These are phyloP conservation scores for Gila orcuttii DNA, from an alignment of 2,113 vertebrate species.

Conservation along the genomic window DNA sequence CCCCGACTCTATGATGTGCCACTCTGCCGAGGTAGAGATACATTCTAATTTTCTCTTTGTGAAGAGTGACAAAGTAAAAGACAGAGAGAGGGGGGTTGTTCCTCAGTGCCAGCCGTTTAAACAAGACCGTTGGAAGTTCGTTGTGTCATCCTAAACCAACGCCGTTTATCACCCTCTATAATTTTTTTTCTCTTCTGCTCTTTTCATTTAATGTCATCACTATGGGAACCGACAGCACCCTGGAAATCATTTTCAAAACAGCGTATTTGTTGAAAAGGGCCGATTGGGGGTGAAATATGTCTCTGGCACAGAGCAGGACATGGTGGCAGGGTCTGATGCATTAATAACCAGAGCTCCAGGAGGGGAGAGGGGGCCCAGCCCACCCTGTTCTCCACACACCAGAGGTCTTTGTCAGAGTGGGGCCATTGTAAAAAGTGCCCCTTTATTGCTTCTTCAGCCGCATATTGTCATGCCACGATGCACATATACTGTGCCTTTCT, in stretches of 20 bases:
- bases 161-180: constrained; percentile 86
- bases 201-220: constrained; percentile 90
- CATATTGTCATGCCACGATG: constrained; percentile 67
- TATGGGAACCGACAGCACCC: constrained; percentile 87
- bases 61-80: neutral
- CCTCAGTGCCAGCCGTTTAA: constrained; percentile 77
- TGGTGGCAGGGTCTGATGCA: constrained; percentile 76
- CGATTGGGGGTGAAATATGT: constrained; percentile 81
- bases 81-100: constrained; percentile 65
- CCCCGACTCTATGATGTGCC: constrained; percentile 81
- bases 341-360: constrained; percentile 81
- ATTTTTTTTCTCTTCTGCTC: constrained; percentile 79
- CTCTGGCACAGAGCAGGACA: constrained; percentile 75
- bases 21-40: constrained; percentile 78
- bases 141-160: constrained; percentile 80
- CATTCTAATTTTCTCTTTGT: constrained; percentile 88
- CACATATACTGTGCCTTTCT: constrained; percentile 52
- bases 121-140: constrained; percentile 82
- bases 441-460: constrained; percentile 75
- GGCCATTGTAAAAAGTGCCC: constrained; percentile 71
- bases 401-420: constrained; percentile 72
- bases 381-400: constrained; percentile 65
- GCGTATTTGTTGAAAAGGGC: constrained; percentile 82
- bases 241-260: constrained; percentile 86
- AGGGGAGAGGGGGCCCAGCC: constrained; percentile 62